Conservation (phyloP, 2,888 invertebrate genomes). For the Amiota minor region DNA sequence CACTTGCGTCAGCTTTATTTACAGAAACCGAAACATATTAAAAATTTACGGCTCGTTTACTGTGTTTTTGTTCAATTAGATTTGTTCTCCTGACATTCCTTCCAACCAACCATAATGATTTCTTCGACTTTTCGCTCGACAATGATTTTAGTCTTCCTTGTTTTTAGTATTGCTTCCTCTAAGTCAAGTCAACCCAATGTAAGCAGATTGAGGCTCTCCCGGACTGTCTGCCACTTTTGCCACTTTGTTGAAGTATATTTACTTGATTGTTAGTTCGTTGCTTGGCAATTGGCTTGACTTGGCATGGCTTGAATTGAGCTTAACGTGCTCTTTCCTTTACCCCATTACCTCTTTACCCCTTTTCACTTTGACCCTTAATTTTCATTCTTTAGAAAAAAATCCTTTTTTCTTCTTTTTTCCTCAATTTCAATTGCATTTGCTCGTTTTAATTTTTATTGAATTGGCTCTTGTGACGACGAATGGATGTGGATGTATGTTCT, state of each 20-base stretch:
- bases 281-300: constrained; percentile 3
- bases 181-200: no score
- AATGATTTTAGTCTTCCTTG: not conserved
- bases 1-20: constrained; percentile 60
- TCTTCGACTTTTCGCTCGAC: not conserved
- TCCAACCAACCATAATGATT: not conserved
- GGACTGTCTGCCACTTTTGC: constrained; percentile 57
- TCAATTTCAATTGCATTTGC: constrained; percentile 15
- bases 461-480: constrained; percentile 56
- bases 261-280: constrained; percentile 55
- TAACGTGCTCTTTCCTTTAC: no score
- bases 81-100: constrained; percentile 50
- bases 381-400: no score
- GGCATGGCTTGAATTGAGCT: no score
- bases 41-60: constrained; percentile 65
- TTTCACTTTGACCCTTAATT: no score
- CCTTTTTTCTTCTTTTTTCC: not conserved
- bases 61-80: constrained; percentile 65
- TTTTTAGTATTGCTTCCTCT: not conserved
- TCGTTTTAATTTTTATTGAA: constrained; percentile 64
- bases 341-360: no score
- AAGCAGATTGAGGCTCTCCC: not conserved
- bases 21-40: constrained; percentile 66
- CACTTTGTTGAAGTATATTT: constrained; percentile 66
- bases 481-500: no score